Evolutionary conservation across 2,113 vertebrate species (phyloP).

Genomic region (Oenanthe melanoleuca): DNA sequence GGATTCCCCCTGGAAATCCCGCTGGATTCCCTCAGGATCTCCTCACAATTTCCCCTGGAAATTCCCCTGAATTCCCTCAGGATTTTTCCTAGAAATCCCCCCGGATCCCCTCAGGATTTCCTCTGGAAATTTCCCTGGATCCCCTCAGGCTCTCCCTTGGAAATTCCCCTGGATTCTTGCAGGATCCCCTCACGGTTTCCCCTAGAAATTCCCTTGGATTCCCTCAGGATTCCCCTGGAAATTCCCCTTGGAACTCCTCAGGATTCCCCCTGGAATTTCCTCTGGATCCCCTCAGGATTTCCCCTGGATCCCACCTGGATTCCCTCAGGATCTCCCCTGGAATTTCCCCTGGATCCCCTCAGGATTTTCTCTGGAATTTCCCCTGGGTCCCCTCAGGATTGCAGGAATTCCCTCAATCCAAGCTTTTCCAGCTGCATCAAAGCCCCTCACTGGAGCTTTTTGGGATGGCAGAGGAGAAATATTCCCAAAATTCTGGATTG

Average conservation of each 20-base stretch:
- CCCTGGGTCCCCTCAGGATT: not conserved
- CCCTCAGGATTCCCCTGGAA: too few relatives aligned
- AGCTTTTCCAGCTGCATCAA: not conserved
- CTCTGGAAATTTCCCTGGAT: not conserved
- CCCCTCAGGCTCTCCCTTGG: not conserved
- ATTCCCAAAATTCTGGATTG: not conserved
- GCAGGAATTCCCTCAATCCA: not conserved
- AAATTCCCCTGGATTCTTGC: too few relatives aligned
- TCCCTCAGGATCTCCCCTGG: too few relatives aligned
- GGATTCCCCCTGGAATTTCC: not conserved
- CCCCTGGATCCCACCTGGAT: not conserved
- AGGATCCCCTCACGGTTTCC: too few relatives aligned
- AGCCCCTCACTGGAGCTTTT: not conserved
- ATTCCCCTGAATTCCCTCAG: not conserved
- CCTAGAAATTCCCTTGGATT: too few relatives aligned
- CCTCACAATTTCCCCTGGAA: too few relatives aligned
- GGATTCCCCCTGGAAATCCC: too few relatives aligned
- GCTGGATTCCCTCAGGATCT: not conserved
- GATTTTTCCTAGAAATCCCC: too few relatives aligned
- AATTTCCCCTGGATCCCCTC: not conserved
- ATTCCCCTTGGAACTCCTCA: not conserved
- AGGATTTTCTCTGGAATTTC: not conserved
- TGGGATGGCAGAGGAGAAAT: not conserved
- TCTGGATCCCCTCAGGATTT: not conserved
- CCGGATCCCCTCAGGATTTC: not conserved